Evolutionary conservation across 2,113 vertebrate species (phyloP).

Genomic region (Trochalopteron elliotii): DNA sequence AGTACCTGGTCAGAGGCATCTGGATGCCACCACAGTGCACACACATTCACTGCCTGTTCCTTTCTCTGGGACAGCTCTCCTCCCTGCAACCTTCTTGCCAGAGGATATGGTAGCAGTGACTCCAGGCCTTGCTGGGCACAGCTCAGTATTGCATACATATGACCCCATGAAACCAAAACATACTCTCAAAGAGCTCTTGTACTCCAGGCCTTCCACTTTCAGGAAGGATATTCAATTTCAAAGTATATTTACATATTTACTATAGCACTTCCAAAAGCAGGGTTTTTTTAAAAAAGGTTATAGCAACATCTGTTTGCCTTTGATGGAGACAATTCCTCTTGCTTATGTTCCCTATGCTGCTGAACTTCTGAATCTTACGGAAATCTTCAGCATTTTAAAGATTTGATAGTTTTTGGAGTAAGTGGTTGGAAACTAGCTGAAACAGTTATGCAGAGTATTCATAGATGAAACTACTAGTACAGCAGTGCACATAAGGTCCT

Average conservation of each 20-base stretch:
- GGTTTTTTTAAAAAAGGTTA: slow-evolving; percentile 13
- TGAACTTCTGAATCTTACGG: background rate
- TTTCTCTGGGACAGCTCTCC: background rate
- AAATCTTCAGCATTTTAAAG: background rate
- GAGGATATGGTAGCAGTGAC: background rate
- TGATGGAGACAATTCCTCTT: slow-evolving; percentile 40
- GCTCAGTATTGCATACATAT: background rate
- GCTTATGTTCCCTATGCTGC: background rate
- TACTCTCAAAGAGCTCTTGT: slow-evolving; percentile 55
- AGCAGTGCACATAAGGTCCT: background rate
- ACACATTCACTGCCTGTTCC: background rate
- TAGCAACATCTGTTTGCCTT: slow-evolving; percentile 54
- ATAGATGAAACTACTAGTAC: background rate
- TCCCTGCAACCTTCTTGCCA: background rate
- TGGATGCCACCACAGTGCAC: background rate
- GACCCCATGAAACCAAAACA: slow-evolving; percentile 43
- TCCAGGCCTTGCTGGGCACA: background rate
- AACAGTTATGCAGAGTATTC: background rate
- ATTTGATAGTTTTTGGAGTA: background rate
- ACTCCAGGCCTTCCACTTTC: slow-evolving; percentile 41
- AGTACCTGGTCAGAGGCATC: background rate
- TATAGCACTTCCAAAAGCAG: slow-evolving; percentile 29
- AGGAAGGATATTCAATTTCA: slow-evolving; percentile 63
- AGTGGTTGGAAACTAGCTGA: background rate
- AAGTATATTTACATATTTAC: slow-evolving; percentile 64